phyloP scores from a whole-genome alignment of 2,888 invertebrate species.

The Pyrochroa serraticornis region DNA sequence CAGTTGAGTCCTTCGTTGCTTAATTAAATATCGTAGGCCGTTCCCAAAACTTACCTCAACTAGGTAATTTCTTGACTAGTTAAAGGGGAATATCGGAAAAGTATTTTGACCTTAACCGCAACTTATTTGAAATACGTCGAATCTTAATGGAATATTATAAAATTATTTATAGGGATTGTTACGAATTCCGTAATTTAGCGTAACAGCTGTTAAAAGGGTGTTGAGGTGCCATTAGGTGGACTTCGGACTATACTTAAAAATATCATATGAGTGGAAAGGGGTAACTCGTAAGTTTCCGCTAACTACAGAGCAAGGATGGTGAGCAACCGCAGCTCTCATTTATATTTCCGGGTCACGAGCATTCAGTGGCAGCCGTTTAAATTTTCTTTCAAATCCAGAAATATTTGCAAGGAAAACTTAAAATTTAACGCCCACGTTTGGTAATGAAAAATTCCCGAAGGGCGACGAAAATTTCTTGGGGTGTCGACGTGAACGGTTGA shows the following conservation, averaged over 20 bases:
- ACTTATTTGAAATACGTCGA: too few species aligned
- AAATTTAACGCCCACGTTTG: too few species aligned
- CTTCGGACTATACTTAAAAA: constrained; percentile 50
- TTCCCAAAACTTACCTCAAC: constrained; percentile 5
- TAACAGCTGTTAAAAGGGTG: constrained; percentile 12
- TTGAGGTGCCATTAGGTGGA: constrained; percentile 21
- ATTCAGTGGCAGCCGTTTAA: constrained; percentile 30
- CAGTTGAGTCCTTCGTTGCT: constrained; percentile 43
- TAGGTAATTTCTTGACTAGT: too few species aligned
- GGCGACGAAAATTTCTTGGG: too few species aligned
- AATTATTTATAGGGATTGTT: background rate
- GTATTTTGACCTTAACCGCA: too few species aligned
- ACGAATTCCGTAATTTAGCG: background rate
- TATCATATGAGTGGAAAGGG: constrained; percentile 47
- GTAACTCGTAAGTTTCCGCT: constrained; percentile 49
- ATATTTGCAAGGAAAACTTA: background rate
- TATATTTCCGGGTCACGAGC: constrained; percentile 38
- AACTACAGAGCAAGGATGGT: constrained; percentile 46
- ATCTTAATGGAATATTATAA: background rate
- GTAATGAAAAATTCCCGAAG: too few species aligned
- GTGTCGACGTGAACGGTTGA: background rate
- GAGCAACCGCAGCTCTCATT: constrained; percentile 45
- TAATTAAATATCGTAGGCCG: constrained; percentile 43
- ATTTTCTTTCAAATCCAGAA: constrained; percentile 4
- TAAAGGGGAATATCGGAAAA: too few species aligned